Percentiles rank a stretch among this genome's conserved stretches.
These are phyloP conservation scores for Erannis defoliaria DNA, from an alignment of 2,888 invertebrate species.

Conservation along the genomic window DNA sequence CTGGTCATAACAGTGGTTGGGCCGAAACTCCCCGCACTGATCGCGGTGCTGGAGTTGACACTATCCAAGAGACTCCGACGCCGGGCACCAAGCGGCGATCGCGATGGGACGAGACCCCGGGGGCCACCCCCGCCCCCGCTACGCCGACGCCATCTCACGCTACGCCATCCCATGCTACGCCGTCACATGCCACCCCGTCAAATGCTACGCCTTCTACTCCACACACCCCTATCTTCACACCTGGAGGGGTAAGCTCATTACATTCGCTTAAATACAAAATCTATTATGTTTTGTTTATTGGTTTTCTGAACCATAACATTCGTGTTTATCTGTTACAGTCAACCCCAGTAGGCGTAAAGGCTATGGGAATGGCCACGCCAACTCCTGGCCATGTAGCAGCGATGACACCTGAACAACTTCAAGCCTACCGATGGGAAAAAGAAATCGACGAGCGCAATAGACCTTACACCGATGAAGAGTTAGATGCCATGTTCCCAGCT, in stretches of 20 bases:
- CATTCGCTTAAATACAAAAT: neutral
- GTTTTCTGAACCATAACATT: neutral
- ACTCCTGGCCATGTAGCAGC: constrained; percentile 98
- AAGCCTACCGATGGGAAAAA: constrained; percentile 99
- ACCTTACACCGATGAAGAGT: constrained; percentile 98
- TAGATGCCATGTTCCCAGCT: constrained; percentile 98
- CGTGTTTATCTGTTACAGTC: constrained; percentile 65
- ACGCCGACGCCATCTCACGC: constrained; percentile 91
- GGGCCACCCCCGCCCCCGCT: constrained; percentile 90
- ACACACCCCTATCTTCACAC: constrained; percentile 91
- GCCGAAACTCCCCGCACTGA: constrained; percentile 99
- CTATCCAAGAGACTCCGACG: constrained; percentile 96
- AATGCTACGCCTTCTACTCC: constrained; percentile 88
- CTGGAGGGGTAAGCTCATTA: constrained; percentile 88
- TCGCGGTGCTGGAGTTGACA: constrained; percentile 91
- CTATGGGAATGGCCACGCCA: constrained; percentile 99
- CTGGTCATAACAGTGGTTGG: constrained; percentile 98
- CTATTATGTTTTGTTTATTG: neutral
- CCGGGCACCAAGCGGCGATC: constrained; percentile 98
- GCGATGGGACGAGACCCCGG: constrained; percentile 99
- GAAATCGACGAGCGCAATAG: constrained; percentile 99
- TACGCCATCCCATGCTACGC: constrained; percentile 91
- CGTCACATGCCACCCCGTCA: constrained; percentile 91
- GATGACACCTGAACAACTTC: constrained; percentile 99
- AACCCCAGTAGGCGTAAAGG: constrained; percentile 96